These are phyloP conservation scores for Pilophorus perplexus DNA, from an alignment of 2,888 invertebrate species.

Conservation along the genomic window DNA sequence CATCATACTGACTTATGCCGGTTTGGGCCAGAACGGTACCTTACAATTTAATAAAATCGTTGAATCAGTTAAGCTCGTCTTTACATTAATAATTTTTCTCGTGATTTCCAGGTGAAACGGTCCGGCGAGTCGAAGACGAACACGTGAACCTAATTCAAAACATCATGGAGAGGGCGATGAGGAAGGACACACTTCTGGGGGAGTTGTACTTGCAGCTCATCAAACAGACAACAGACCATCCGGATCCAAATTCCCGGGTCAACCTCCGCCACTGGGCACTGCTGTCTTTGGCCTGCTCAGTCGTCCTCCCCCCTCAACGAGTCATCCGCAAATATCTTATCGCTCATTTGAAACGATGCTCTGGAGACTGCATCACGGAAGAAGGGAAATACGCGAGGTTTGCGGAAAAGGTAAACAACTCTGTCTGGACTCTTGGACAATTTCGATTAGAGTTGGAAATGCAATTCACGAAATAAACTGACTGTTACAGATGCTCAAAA, in stretches of 20 bases:
- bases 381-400: conserved; percentile 93
- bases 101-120: conserved; percentile 57
- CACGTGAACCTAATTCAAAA: conserved; percentile 84
- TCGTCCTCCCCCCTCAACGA: conserved; percentile 83
- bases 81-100: not conserved
- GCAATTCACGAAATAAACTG: too few relatives aligned
- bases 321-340: conserved; percentile 81
- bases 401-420: conserved; percentile 76
- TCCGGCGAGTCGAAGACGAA: conserved; percentile 78
- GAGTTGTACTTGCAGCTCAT: conserved; percentile 89
- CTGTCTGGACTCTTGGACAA: too few relatives aligned
- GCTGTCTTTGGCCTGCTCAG: conserved; percentile 73
- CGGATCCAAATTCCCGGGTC: conserved; percentile 82
- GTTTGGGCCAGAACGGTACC: conserved; percentile 67
- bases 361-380: conserved; percentile 82
- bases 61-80: not conserved
- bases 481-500: too few relatives aligned
- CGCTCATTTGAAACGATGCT: conserved; percentile 83
- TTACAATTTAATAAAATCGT: not conserved
- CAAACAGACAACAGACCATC: conserved; percentile 87
- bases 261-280: conserved; percentile 91
- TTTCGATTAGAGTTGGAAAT: not conserved
- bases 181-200: conserved; percentile 81
- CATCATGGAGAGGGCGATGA: conserved; percentile 85
- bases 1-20: conserved; percentile 83